Conservation (phyloP, 2,888 invertebrate species). For the Heliconius aoede region DNA sequence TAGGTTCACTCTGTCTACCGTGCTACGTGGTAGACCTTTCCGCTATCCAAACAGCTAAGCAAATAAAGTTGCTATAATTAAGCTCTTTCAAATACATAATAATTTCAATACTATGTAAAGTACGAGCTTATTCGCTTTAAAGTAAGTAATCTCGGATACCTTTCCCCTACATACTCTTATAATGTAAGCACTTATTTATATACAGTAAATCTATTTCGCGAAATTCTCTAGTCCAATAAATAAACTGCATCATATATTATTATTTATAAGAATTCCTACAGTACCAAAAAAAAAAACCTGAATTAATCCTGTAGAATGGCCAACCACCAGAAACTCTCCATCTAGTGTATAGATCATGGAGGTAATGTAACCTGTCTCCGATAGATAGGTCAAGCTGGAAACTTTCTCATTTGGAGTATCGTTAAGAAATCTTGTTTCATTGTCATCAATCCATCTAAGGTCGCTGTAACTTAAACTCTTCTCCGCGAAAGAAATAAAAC, state of each 20-base stretch:
- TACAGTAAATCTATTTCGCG: too few species aligned
- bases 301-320: constrained; percentile 80
- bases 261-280: neutral
- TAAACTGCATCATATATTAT: neutral
- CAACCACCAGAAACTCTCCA: constrained; percentile 73
- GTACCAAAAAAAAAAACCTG: constrained; percentile 67
- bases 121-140: too few species aligned
- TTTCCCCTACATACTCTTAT: too few species aligned
- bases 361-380: constrained; percentile 64
- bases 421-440: constrained; percentile 62
- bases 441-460: constrained; percentile 63
- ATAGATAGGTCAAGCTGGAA: constrained; percentile 57
- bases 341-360: constrained; percentile 70
- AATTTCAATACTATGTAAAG: too few species aligned
- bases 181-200: too few species aligned
- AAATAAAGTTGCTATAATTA: too few species aligned
- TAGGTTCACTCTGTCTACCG: too few species aligned
- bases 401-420: constrained; percentile 62
- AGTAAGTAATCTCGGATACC: too few species aligned
- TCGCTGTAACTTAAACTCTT: constrained; percentile 53
- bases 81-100: too few species aligned
- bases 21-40: too few species aligned
- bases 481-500: constrained; percentile 65
- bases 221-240: too few species aligned
- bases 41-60: too few species aligned